These are phyloP conservation scores for Oscheius sp. DNA, from an alignment of 2,888 invertebrate species.

Conservation along the genomic window DNA sequence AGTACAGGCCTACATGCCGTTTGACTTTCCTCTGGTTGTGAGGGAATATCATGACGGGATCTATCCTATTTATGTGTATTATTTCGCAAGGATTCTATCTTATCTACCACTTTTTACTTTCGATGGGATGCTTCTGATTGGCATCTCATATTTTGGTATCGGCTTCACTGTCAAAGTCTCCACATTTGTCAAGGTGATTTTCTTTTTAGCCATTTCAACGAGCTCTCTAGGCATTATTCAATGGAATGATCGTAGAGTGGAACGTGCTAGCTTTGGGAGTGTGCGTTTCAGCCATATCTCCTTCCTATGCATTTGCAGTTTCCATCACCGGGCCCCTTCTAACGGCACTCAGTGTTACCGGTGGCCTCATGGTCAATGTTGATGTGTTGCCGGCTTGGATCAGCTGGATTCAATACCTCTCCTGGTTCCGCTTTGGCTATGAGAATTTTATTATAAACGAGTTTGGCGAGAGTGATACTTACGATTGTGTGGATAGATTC, in stretches of 20 bases:
- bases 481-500: neutral
- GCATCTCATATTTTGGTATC: slow-evolving; percentile 87
- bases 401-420: slow-evolving; percentile 64
- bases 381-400: slow-evolving; percentile 57
- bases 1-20: slow-evolving; percentile 86
- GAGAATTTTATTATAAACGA: slow-evolving; percentile 73
- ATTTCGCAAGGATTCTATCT: slow-evolving; percentile 53
- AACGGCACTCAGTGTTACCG: slow-evolving; percentile 61
- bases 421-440: slow-evolving; percentile 67
- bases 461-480: slow-evolving; percentile 24
- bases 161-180: slow-evolving; percentile 46
- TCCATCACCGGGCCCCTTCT: slow-evolving; percentile 65
- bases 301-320: slow-evolving; percentile 62
- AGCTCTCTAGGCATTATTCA: slow-evolving; percentile 50
- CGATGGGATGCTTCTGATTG: slow-evolving; percentile 84
- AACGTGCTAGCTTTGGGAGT: slow-evolving; percentile 57
- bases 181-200: neutral
- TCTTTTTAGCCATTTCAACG: neutral
- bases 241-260: slow-evolving; percentile 59
- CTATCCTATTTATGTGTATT: slow-evolving; percentile 77
- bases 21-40: slow-evolving; percentile 86
- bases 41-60: slow-evolving; percentile 90
- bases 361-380: slow-evolving; percentile 65
- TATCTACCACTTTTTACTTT: slow-evolving; percentile 82
- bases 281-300: slow-evolving; percentile 35